These are phyloP conservation scores for Leiothrix lutea DNA, from an alignment of 2,113 vertebrate species.

Conservation along the genomic window DNA sequence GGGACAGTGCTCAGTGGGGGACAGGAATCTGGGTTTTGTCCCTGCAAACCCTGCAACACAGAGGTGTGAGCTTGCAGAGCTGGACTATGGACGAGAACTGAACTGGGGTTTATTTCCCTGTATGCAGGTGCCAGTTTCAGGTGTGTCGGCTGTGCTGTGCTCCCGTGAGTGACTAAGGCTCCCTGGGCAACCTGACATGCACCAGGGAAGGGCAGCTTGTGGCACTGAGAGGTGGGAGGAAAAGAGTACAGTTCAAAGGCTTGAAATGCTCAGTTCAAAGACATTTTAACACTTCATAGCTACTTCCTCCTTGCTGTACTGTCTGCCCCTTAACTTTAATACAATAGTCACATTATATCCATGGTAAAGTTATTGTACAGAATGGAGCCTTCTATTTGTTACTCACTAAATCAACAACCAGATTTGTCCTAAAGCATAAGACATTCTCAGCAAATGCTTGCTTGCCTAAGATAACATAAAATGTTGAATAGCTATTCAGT, in stretches of 20 bases:
- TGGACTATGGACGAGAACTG: neutral
- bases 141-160: neutral
- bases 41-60: neutral
- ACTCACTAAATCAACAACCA: neutral
- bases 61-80: neutral
- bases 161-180: neutral
- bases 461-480: neutral
- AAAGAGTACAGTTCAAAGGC: neutral
- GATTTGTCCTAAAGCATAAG: neutral
- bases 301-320: neutral
- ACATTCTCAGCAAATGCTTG: neutral
- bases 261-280: neutral
- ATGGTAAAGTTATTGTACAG: neutral
- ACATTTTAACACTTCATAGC: neutral
- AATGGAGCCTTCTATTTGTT: neutral
- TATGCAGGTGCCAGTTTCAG: neutral
- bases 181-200: neutral
- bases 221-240: neutral
- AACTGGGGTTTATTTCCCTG: neutral
- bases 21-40: neutral
- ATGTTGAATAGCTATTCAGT: neutral
- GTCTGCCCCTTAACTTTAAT: neutral
- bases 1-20: neutral
- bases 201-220: neutral
- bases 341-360: neutral